Percentiles rank a stretch among this genome's conserved stretches.
These are phyloP conservation scores for Uromys caudimaculatus DNA, from an alignment of 2,797 vertebrate genomes.

Conservation along the genomic window DNA sequence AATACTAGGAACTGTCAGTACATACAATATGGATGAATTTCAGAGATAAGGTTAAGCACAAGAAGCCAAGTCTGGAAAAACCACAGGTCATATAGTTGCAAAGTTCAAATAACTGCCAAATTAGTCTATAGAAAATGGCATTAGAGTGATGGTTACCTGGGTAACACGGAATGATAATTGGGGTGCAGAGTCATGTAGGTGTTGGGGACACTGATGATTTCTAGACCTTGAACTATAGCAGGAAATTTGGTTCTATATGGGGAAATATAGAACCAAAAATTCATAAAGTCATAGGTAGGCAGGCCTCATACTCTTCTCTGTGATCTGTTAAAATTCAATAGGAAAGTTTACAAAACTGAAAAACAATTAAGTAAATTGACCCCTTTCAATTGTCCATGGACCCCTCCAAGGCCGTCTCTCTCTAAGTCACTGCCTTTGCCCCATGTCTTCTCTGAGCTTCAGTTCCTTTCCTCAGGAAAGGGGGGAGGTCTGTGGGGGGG, in stretches of 20 bases:
- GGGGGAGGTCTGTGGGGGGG: not conserved
- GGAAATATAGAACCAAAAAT: not conserved
- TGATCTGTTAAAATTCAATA: slow-evolving; percentile 1
- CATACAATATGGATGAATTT: not conserved
- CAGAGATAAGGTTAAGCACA: not conserved
- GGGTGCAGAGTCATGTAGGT: not conserved
- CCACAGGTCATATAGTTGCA: not conserved
- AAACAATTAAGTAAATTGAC: not conserved
- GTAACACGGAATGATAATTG: not conserved
- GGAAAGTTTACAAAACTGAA: slow-evolving; percentile 26
- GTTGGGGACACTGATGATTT: not conserved
- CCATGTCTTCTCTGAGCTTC: not conserved
- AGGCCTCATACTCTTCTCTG: not conserved
- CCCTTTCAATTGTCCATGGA: not conserved
- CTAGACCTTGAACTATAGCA: not conserved
- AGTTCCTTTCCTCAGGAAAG: not conserved
- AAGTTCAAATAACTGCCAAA: slow-evolving; percentile 1
- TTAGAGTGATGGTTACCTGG: not conserved
- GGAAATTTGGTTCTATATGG: no score
- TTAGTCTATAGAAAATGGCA: not conserved
- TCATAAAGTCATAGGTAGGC: not conserved
- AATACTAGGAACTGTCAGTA: not conserved
- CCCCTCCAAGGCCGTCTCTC: not conserved
- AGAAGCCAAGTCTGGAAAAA: not conserved
- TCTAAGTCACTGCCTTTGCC: not conserved